Conservation (phyloP, 1,140 invertebrate genomes). For the Protaetia brevitarsis region DNA sequence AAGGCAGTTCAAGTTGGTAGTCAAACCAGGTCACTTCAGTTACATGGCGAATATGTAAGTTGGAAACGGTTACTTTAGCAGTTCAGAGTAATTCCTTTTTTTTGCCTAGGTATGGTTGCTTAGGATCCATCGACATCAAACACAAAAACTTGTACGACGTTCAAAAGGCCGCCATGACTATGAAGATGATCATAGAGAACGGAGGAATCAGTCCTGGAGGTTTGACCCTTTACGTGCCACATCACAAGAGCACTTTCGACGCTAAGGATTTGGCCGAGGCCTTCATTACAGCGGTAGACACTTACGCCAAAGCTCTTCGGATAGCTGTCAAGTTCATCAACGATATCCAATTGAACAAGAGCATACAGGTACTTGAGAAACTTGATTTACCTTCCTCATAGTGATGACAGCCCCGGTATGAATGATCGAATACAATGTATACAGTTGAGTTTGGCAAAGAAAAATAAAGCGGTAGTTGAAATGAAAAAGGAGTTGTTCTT, state of each 20-base stretch:
- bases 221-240: conserved; percentile 57
- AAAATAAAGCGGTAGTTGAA: no score
- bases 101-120: conserved; percentile 49
- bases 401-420: no score
- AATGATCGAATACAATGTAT: no score
- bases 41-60: conserved; percentile 53
- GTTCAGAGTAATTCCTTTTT: conserved; percentile 10
- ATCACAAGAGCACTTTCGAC: conserved; percentile 54
- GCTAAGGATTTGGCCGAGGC: conserved; percentile 56
- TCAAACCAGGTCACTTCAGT: conserved; percentile 59
- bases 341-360: conserved; percentile 40
- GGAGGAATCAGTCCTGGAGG: conserved; percentile 60
- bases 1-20: conserved; percentile 61
- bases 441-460: no score
- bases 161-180: conserved; percentile 45
- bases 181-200: conserved; percentile 40
- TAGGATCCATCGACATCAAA: conserved; percentile 54
- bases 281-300: conserved; percentile 60
- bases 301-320: conserved; percentile 56
- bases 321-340: conserved; percentile 53
- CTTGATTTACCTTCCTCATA: conserved; percentile 10
- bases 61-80: conserved; percentile 2
- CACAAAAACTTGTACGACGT: conserved; percentile 50
- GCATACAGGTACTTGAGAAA: conserved; percentile 19
- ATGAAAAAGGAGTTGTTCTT: no score